Base-by-base conservation (phyloP, 2,888 invertebrate species). In the Therioaphis trifolii region DNA sequence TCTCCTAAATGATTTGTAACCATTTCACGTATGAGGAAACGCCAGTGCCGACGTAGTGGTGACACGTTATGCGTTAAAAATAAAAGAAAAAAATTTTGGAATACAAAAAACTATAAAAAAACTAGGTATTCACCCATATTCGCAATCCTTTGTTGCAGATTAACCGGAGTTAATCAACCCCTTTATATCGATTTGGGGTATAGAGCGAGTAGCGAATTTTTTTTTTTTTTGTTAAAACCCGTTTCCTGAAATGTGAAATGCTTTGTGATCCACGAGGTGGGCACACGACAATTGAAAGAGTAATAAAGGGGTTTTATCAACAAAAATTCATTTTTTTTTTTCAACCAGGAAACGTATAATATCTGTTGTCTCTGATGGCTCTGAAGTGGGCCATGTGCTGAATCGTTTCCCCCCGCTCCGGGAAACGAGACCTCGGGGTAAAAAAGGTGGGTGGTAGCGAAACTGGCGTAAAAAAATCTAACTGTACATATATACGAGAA, bases 91-190 rank as follows among this genome's bases (percentile, higher is more conserved):
- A 72, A 55, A 79, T 18, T 14, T 12, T 43, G 24, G 29, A 77
- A 7, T 35, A 35, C 7, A 75, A 78, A 49, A 74, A 74, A 55
- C 18, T 1, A 75, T 49, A 27, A 61, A 75, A 75, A 61, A 24
- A 71, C 55, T 69, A 58, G 79, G 79, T 71, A 69, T 68, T 68
- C 68, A 52, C 35, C 52, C 55, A 49, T n/a, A n/a, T 21, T 29
- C 21, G 52, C 79, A 80, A 82, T 72, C 82, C 82, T 52, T 82
- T 82, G 82, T 82, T 66, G 63, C 74, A 74, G 49, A 82, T 82
- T 82, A 82, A 82, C 82, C 82, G 82, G 74, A 82, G 82, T 82
- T 82, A 82, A 82, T 82, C 82, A 82, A 82, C 82, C 82, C 82
- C 82, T 82, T 82, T 82, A 82, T 82, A 82, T 82, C 82, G 27